Percentiles rank a stretch among this genome's conserved stretches.
These are phyloP conservation scores for Nymphalis c-album DNA, from an alignment of 2,888 invertebrate genomes.

Conservation along the genomic window DNA sequence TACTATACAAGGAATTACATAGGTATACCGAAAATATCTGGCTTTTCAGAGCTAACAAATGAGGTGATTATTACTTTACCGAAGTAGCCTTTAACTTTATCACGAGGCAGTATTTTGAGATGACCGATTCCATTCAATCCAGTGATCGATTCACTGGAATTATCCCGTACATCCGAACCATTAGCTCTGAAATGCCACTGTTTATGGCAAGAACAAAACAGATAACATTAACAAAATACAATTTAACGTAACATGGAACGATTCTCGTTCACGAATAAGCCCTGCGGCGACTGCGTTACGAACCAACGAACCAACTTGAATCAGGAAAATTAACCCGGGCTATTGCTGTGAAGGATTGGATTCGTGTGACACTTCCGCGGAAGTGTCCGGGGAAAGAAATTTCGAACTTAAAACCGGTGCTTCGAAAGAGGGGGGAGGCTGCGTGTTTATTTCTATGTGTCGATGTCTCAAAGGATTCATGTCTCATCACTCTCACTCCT, in stretches of 20 bases:
- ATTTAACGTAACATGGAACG: slow-evolving; percentile 75
- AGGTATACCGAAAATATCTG: slow-evolving; percentile 50
- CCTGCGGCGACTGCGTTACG: slow-evolving; percentile 76
- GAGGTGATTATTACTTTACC: not conserved
- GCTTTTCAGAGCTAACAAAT: slow-evolving; percentile 60
- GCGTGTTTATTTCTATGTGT: slow-evolving; percentile 67
- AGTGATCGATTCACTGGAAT: slow-evolving; percentile 46
- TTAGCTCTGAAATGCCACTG: slow-evolving; percentile 65
- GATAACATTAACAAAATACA: slow-evolving; percentile 76
- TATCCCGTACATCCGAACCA: slow-evolving; percentile 35
- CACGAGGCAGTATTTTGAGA: not conserved
- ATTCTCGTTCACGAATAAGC: slow-evolving; percentile 75
- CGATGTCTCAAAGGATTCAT: slow-evolving; percentile 70
- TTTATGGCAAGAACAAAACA: slow-evolving; percentile 66
- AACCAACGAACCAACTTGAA: slow-evolving; percentile 59
- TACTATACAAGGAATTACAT: slow-evolving; percentile 73
- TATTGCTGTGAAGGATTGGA: slow-evolving; percentile 67
- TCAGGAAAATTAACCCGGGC: slow-evolving; percentile 72
- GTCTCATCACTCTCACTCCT: slow-evolving; percentile 63
- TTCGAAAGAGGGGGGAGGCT: slow-evolving; percentile 62
- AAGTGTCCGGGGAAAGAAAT: slow-evolving; percentile 41
- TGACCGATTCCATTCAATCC: slow-evolving; percentile 58
- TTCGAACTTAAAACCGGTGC: slow-evolving; percentile 45
- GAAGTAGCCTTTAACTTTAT: not conserved
- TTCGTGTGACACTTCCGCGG: slow-evolving; percentile 44